Percentiles rank a stretch among this genome's conserved stretches.
phyloP scores from a whole-genome alignment of 2,888 invertebrate species.

The Aelia acuminata region DNA sequence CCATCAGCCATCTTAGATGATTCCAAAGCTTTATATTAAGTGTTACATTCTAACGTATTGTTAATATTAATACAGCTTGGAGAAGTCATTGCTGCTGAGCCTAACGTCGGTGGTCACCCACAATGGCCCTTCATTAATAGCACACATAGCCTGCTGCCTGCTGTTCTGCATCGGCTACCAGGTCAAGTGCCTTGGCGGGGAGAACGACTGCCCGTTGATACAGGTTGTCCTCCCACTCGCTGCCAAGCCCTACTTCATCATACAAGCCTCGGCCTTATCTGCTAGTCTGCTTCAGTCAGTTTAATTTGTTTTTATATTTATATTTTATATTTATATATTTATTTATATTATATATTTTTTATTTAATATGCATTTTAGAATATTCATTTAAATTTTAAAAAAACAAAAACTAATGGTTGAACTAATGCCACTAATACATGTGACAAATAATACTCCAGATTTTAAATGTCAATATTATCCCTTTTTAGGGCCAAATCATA shows the following conservation, averaged over 20 bases:
- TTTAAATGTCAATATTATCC: too few species aligned
- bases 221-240: conserved; percentile 75
- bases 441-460: too few species aligned
- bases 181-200: conserved; percentile 68
- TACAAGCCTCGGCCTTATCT: conserved; percentile 72
- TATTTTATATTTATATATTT: background rate
- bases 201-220: conserved; percentile 71
- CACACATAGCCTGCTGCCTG: conserved; percentile 78
- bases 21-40: too few species aligned
- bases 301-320: background rate
- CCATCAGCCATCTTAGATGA: too few species aligned
- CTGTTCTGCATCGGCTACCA: conserved; percentile 76
- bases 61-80: conserved; percentile 71
- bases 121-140: conserved; percentile 71
- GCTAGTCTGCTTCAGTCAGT: conserved; percentile 72
- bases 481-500: too few species aligned
- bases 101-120: conserved; percentile 71
- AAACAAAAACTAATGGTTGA: too few species aligned
- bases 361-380: too few species aligned
- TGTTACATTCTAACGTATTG: background rate
- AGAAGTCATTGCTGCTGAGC: conserved; percentile 74
- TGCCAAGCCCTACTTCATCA: conserved; percentile 74
- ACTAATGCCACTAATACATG: too few species aligned
- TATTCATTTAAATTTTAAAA: too few species aligned
- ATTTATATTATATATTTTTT: background rate